Base-by-base conservation (phyloP, 2,797 vertebrate species). In the Rallus crepitans region DNA sequence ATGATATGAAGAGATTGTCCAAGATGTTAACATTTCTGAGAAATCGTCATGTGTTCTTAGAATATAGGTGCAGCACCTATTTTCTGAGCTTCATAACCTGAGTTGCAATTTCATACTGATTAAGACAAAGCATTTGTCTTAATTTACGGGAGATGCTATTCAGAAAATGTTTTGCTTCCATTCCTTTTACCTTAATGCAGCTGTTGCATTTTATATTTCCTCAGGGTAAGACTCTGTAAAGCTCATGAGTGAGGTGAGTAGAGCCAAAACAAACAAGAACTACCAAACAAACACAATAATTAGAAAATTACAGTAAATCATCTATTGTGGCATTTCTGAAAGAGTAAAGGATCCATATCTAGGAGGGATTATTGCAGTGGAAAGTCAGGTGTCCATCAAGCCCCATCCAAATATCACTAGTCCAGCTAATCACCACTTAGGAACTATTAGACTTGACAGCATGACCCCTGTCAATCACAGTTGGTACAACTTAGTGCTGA, bases 391-490 rank as follows among this genome's bases (percentile, higher is more conserved):
- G 40, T 69, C 86, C 79, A 75, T 52, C 65, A 91, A 68, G 11
- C 6, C 5, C 31, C 19, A 61, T 59, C 31, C 21, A 28, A 47
- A 27, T 82, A 87, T 52, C 65, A 70, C 45, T 48, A 92, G 31
- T 52, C 31, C 70, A 77, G 35, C 47, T 95, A 85, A 93, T 87
- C 71, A 80, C 18, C 55, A 61, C 24, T 73, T 81, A 85, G 50
- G 65, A 91, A 42, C 53, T 64, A 80, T 70, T 82, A 85, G 27
- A 35, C 30, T 78, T 87, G 79, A 87, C 90, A 96, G 75, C 13
- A 78, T 83, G 79, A 92, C 71, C 65, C 30, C 71, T 94, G 82
- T 95, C 93, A 95, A 65, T 96, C 87, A 93, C 30, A 68, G 57
- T 5, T 61, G 40, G 40, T 68, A 82, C 64, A 75, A 59, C 18